phyloP scores from a whole-genome alignment of 2,888 invertebrate genomes.

The Anthoptus insignis region DNA sequence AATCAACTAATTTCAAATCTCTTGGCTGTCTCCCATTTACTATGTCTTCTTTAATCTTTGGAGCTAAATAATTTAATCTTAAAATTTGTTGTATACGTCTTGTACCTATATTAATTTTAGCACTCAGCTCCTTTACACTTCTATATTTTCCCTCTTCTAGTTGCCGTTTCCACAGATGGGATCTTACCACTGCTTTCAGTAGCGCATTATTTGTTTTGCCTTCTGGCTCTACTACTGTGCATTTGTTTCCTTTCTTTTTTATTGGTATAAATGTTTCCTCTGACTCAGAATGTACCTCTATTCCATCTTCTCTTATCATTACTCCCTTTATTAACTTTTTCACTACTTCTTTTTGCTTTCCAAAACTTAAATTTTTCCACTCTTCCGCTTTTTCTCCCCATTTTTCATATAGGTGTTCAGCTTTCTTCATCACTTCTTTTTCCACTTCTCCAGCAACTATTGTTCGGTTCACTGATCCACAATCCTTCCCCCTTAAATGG shows the following conservation, averaged over 20 bases:
- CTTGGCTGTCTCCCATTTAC: slow-evolving; percentile 25
- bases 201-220: slow-evolving; percentile 21
- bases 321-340: slow-evolving; percentile 23
- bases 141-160: slow-evolving; percentile 21
- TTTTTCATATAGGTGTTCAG: slow-evolving; percentile 21
- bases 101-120: slow-evolving; percentile 19
- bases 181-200: slow-evolving; percentile 20
- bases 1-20: slow-evolving; percentile 10
- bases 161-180: slow-evolving; percentile 16
- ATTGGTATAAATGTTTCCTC: slow-evolving; percentile 22
- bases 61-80: slow-evolving; percentile 22
- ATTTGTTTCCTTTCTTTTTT: slow-evolving; percentile 25
- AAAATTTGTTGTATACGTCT: slow-evolving; percentile 27
- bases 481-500: slow-evolving; percentile 14
- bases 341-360: slow-evolving; percentile 27
- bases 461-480: slow-evolving; percentile 16
- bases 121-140: slow-evolving; percentile 18
- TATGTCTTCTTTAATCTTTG: slow-evolving; percentile 23
- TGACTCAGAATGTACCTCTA: slow-evolving; percentile 13
- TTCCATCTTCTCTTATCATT: slow-evolving; percentile 23
- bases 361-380: slow-evolving; percentile 26
- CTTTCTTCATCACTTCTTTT: slow-evolving; percentile 25
- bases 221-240: slow-evolving; percentile 25
- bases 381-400: slow-evolving; percentile 22
- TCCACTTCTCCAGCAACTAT: slow-evolving; percentile 20